These are phyloP conservation scores for Drosophila infuscata DNA, from an alignment of 2,888 invertebrate genomes.

Conservation along the genomic window DNA sequence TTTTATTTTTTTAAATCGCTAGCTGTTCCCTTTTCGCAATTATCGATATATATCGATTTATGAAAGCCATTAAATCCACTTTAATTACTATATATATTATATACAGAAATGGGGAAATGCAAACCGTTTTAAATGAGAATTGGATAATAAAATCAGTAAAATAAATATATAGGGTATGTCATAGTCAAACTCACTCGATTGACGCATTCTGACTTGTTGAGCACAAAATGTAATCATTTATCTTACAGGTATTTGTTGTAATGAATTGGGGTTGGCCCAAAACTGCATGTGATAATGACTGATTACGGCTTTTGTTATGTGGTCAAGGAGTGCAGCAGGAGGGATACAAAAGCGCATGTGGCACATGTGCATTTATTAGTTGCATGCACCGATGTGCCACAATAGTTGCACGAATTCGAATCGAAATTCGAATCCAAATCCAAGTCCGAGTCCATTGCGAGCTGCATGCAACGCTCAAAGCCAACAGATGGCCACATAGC, in stretches of 20 bases:
- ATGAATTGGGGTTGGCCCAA: not conserved
- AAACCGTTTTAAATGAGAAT: not conserved
- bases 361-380: constrained; percentile 48
- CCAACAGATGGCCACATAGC: constrained; percentile 46
- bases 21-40: too few relatives aligned
- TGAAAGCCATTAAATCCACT: too few relatives aligned
- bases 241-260: not conserved
- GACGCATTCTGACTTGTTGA: not conserved
- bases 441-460: constrained; percentile 30
- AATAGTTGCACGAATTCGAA: constrained; percentile 12
- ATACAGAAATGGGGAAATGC: too few relatives aligned
- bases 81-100: too few relatives aligned
- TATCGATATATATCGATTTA: too few relatives aligned
- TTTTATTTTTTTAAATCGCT: too few relatives aligned
- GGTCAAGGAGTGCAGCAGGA: not conserved
- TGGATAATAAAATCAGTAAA: not conserved
- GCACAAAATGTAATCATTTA: not conserved
- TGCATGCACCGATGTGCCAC: constrained; percentile 12
- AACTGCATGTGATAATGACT: not conserved
- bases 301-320: constrained; percentile 2
- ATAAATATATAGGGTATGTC: not conserved
- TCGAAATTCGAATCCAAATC: constrained; percentile 3
- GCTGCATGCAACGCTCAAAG: constrained; percentile 48
- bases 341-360: constrained; percentile 1
- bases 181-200: not conserved